phyloP scores from a whole-genome alignment of 2,888 invertebrate genomes.

The Cheilosia pagana region DNA sequence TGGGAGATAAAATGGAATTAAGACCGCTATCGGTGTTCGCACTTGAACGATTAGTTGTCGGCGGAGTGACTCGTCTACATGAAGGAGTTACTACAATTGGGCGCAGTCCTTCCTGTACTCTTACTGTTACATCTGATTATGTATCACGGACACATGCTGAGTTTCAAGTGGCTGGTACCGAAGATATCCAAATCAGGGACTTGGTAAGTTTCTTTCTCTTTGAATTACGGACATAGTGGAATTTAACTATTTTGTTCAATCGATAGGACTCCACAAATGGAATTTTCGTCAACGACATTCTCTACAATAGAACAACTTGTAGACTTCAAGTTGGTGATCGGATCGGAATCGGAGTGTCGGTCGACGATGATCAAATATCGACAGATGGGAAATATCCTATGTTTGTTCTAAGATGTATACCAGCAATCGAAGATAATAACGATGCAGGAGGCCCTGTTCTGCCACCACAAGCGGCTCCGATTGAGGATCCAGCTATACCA shows the following conservation, averaged over 20 bases:
- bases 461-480: background rate
- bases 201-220: conserved; percentile 78
- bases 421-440: conserved; percentile 46
- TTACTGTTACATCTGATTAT: conserved; percentile 75
- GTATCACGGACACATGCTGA: conserved; percentile 80
- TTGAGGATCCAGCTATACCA: background rate
- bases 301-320: conserved; percentile 15
- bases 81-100: conserved; percentile 79
- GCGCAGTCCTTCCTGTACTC: conserved; percentile 74
- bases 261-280: conserved; percentile 80
- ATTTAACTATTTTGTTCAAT: conserved; percentile 20
- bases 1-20: conserved; percentile 35
- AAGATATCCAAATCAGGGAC: conserved; percentile 76
- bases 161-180: conserved; percentile 75
- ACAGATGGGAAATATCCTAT: conserved; percentile 76
- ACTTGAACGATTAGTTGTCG: conserved; percentile 75
- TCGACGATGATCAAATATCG: conserved; percentile 16
- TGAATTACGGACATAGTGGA: background rate
- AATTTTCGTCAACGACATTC: conserved; percentile 78
- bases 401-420: conserved; percentile 76
- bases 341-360: conserved; percentile 78
- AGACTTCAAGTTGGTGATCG: conserved; percentile 72
- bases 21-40: conserved; percentile 76
- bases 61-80: conserved; percentile 73
- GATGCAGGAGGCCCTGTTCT: background rate